phyloP scores from a whole-genome alignment of 2,797 vertebrate genomes.

The Oreortyx pictus region DNA sequence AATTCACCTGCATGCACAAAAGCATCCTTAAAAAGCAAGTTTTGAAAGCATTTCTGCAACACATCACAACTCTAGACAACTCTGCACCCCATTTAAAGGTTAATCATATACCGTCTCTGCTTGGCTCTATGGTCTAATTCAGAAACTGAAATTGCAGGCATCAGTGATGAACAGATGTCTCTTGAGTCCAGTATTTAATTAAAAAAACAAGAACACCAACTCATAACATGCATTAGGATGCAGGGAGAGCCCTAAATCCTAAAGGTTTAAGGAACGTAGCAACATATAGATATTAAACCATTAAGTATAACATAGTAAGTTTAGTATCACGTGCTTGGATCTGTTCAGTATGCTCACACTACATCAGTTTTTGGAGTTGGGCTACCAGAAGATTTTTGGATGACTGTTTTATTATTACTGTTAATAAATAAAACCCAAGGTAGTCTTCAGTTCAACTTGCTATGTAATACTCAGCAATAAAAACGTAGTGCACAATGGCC shows the following conservation, averaged over 20 bases:
- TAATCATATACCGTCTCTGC: background rate
- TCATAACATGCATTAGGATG: background rate
- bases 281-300: background rate
- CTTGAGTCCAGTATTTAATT: background rate
- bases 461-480: background rate
- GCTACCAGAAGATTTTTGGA: background rate
- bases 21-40: background rate
- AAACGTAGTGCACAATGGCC: background rate
- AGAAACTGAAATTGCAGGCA: background rate
- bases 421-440: background rate
- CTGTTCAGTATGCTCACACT: background rate
- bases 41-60: background rate
- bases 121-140: background rate
- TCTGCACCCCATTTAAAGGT: background rate
- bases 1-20: background rate
- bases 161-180: background rate
- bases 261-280: background rate
- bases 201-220: background rate
- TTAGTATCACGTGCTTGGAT: background rate
- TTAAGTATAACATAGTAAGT: background rate
- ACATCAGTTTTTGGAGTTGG: background rate
- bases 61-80: background rate
- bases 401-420: background rate
- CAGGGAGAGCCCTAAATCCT: background rate
- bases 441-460: background rate